A percentile compares a stretch with the other conserved stretches of the same genome.
phyloP scores from a whole-genome alignment of 2,888 invertebrate species.

The Drosophila infuscata region DNA sequence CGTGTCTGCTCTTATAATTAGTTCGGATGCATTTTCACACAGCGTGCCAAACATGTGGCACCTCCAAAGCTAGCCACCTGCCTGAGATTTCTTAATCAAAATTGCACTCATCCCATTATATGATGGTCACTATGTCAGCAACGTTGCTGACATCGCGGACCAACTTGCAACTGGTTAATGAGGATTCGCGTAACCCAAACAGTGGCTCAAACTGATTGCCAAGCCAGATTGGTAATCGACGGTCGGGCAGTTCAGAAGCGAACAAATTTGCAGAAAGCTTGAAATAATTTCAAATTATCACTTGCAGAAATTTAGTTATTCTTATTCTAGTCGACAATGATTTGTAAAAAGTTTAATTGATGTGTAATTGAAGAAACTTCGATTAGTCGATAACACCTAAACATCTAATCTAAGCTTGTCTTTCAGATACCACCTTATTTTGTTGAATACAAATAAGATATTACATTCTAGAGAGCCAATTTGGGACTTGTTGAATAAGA shows the following conservation, averaged over 20 bases:
- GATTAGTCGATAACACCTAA: not conserved
- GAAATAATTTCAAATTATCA: not conserved
- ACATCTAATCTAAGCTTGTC: not conserved
- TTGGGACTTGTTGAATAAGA: not conserved
- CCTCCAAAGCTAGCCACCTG: conserved; percentile 12
- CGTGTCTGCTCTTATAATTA: conserved; percentile 43
- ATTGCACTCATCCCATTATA: conserved; percentile 37
- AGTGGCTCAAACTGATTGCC: conserved; percentile 17
- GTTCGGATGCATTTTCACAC: conserved; percentile 50
- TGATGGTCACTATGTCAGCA: conserved; percentile 12
- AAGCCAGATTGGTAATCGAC: conserved; percentile 12
- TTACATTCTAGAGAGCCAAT: not conserved
- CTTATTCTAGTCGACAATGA: not conserved
- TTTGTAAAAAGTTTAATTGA: not conserved
- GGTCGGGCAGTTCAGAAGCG: not conserved
- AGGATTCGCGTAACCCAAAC: conserved; percentile 18
- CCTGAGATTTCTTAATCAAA: conserved; percentile 51
- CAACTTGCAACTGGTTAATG: conserved; percentile 37
- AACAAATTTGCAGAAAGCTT: not conserved
- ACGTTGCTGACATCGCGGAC: not conserved
- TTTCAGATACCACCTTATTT: not conserved
- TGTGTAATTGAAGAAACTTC: not conserved
- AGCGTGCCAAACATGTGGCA: conserved; percentile 32
- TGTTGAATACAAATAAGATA: not conserved
- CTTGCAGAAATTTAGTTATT: not conserved